These are phyloP conservation scores for Phylloscopus trochilus DNA, from an alignment of 2,113 vertebrate genomes.

Conservation along the genomic window DNA sequence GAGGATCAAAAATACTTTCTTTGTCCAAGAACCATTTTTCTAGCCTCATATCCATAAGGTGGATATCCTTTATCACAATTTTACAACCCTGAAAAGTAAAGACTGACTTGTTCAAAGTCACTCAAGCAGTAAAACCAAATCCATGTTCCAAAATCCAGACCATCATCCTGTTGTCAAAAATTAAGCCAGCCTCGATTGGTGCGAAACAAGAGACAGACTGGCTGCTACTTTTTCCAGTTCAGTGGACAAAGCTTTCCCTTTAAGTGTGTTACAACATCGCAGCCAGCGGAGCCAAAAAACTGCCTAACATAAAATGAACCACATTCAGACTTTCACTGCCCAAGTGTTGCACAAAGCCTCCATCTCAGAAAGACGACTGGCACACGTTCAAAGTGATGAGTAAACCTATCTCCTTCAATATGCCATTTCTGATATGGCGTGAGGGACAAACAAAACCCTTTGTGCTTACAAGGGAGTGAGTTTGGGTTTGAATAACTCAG, in stretches of 20 bases:
- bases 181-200: neutral
- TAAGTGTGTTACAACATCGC: neutral
- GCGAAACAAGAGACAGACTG: constrained; percentile 22
- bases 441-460: neutral
- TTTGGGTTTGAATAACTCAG: neutral
- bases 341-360: neutral
- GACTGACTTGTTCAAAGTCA: constrained; percentile 12
- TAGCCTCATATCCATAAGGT: neutral
- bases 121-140: constrained; percentile 11
- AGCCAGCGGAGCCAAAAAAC: neutral
- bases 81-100: neutral
- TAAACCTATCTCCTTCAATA: neutral
- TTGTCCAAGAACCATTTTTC: neutral
- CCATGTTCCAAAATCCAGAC: constrained; percentile 20
- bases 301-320: neutral
- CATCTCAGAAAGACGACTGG: neutral
- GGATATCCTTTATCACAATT: neutral
- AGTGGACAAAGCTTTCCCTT: constrained; percentile 25
- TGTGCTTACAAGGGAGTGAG: neutral
- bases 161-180: constrained; percentile 17
- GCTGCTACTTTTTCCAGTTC: constrained; percentile 17
- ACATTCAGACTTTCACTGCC: constrained; percentile 42
- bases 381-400: neutral
- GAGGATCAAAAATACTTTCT: neutral
- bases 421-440: fast-evolving